Conservation (phyloP, 2,888 invertebrate genomes). For the Andrena bucephala region DNA sequence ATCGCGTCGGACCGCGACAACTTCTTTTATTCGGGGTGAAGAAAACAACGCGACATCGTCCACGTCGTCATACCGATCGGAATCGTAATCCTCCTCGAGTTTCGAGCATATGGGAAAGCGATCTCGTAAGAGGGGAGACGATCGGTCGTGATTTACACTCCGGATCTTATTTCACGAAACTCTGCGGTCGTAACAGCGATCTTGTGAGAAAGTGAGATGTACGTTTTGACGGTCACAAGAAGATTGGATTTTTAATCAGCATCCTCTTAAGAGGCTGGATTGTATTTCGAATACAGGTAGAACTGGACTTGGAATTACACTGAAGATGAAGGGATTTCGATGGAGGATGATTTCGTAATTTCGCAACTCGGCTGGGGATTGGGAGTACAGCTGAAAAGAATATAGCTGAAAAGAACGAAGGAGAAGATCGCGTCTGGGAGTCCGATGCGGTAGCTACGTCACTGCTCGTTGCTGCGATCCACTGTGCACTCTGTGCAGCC, state of each 20-base stretch:
- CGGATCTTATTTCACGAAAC: conserved; percentile 73
- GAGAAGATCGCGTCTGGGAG: conserved; percentile 29
- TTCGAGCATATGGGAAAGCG: conserved; percentile 71
- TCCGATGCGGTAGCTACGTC: conserved; percentile 45
- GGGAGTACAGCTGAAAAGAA: too few relatives aligned
- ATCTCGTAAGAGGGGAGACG: conserved; percentile 58
- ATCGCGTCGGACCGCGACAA: conserved; percentile 71
- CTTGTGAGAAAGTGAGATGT: conserved; percentile 27
- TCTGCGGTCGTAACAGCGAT: conserved; percentile 37
- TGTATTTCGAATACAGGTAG: too few relatives aligned
- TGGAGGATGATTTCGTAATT: background rate
- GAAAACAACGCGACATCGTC: conserved; percentile 42
- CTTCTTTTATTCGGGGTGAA: conserved; percentile 64
- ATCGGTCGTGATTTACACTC: conserved; percentile 72
- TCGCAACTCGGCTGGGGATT: too few relatives aligned
- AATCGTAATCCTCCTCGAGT: conserved; percentile 74
- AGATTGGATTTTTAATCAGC: background rate
- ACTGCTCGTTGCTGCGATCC: conserved; percentile 30
- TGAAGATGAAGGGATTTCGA: too few relatives aligned
- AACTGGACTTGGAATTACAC: too few relatives aligned
- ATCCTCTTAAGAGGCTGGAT: background rate
- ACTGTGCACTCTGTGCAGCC: background rate
- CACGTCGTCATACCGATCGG: conserved; percentile 52
- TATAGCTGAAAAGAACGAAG: background rate
- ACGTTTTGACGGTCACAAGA: conserved; percentile 12